A percentile compares a stretch with the other conserved stretches of the same genome.
Evolutionary conservation across 2,797 vertebrate genomes (phyloP).

Genomic region (Myotis pilosus): DNA sequence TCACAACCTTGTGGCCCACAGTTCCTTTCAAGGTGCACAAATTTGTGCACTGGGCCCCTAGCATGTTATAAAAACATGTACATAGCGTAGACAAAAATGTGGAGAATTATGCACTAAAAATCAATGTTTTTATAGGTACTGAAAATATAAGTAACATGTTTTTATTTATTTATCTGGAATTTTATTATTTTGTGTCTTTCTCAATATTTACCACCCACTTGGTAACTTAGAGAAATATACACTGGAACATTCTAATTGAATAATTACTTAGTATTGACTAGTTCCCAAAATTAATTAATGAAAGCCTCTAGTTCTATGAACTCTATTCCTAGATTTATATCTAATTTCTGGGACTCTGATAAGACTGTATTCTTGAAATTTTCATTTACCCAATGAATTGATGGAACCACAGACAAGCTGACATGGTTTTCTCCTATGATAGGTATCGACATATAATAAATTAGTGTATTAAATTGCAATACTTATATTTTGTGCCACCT

Average conservation of each 20-base stretch:
- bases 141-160: neutral
- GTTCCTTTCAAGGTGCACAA: too few relatives aligned
- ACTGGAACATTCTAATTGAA: too few relatives aligned
- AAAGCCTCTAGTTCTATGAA: neutral
- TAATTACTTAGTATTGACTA: too few relatives aligned
- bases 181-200: neutral
- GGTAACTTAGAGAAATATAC: too few relatives aligned
- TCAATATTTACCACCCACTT: neutral
- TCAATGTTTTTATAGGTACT: neutral
- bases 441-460: neutral
- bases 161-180: neutral
- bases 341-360: neutral
- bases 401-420: neutral
- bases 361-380: neutral
- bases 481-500: neutral
- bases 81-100: neutral
- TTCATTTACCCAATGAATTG: neutral
- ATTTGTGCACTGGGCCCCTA: too few relatives aligned
- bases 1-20: too few relatives aligned
- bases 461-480: neutral
- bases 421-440: neutral
- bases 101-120: neutral
- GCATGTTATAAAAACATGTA: neutral
- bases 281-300: too few relatives aligned
- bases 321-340: neutral